Evolutionary conservation across 1,140 invertebrate species (phyloP).

Genomic region (Platorchestia sp.): DNA sequence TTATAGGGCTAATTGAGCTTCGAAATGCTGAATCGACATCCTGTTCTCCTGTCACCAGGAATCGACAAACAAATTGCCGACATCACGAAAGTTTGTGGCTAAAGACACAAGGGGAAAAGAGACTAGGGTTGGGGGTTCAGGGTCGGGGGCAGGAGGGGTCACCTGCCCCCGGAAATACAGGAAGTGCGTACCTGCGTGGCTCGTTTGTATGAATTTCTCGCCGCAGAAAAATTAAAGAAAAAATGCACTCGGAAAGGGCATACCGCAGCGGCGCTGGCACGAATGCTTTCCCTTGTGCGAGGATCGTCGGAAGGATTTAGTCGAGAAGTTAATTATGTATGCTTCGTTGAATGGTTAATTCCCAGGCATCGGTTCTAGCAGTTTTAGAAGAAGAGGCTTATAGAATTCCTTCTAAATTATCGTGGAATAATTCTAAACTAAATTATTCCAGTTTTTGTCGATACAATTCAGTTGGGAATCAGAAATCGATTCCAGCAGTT

Average conservation of each 20-base stretch:
- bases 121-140: background rate
- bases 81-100: background rate
- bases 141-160: background rate
- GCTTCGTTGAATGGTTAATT: too few species aligned
- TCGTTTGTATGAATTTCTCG: background rate
- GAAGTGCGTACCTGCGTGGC: background rate
- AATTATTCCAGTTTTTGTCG: too few species aligned
- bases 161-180: background rate
- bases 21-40: background rate
- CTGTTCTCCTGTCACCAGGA: background rate
- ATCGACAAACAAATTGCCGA: background rate
- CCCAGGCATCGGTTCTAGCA: too few species aligned
- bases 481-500: too few species aligned
- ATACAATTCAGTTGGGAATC: too few species aligned
- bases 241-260: background rate
- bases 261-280: too few species aligned
- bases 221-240: background rate
- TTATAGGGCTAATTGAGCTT: background rate
- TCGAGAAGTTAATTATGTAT: too few species aligned
- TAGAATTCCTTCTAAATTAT: too few species aligned
- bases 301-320: too few species aligned
- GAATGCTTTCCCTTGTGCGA: too few species aligned
- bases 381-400: too few species aligned
- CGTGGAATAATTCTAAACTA: too few species aligned
- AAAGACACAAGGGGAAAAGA: background rate